Conservation (phyloP, 2,888 invertebrate genomes). For the Clusia tigrina region DNA sequence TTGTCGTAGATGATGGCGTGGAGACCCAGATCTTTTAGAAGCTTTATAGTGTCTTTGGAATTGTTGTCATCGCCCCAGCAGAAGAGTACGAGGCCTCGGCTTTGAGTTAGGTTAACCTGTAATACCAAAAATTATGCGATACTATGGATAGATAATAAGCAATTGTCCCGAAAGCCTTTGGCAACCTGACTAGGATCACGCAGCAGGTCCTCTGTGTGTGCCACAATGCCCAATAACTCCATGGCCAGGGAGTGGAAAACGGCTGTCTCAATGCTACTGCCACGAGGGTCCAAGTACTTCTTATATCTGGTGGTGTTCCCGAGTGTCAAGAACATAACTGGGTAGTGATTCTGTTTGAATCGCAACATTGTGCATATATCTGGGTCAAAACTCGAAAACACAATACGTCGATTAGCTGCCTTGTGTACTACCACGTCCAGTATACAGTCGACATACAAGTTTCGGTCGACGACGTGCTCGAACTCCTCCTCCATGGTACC, state of each 20-base stretch:
- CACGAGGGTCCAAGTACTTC: conserved; percentile 84
- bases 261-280: conserved; percentile 81
- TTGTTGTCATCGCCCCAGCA: conserved; percentile 98
- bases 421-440: conserved; percentile 83
- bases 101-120: conserved; percentile 79
- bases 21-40: conserved; percentile 86
- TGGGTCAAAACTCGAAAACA: conserved; percentile 95
- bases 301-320: conserved; percentile 76
- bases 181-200: conserved; percentile 79
- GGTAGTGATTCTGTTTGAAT: conserved; percentile 95
- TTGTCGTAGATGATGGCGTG: conserved; percentile 98
- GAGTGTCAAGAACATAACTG: conserved; percentile 93
- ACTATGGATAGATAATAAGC: conserved; percentile 32
- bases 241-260: conserved; percentile 83
- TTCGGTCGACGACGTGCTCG: conserved; percentile 85
- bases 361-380: conserved; percentile 94
- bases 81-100: conserved; percentile 86
- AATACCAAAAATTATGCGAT: too few relatives aligned
- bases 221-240: conserved; percentile 88
- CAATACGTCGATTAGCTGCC: conserved; percentile 82
- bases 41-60: conserved; percentile 82
- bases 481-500: conserved; percentile 88
- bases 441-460: conserved; percentile 87
- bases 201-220: conserved; percentile 90
- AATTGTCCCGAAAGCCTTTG: neutral